These are phyloP conservation scores for Piezodorus guildinii DNA, from an alignment of 1,140 invertebrate species.

Conservation along the genomic window DNA sequence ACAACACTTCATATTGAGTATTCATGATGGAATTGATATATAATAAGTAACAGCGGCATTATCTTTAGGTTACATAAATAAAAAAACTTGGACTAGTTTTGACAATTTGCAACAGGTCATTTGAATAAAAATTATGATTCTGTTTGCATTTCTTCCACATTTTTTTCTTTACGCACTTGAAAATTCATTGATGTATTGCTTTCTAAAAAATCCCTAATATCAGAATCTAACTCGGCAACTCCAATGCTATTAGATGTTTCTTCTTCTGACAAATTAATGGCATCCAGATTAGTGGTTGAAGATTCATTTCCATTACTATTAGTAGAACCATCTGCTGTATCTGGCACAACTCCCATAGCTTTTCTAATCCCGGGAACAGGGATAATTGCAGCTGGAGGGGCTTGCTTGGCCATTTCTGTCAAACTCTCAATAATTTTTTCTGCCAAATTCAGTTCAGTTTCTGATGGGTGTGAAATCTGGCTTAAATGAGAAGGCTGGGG, in stretches of 20 bases:
- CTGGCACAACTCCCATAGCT: slow-evolving; percentile 63
- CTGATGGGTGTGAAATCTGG: slow-evolving; percentile 52
- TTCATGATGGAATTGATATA: no score
- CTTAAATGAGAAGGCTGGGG: slow-evolving; percentile 64
- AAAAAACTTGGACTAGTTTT: no score
- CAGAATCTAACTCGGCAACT: neutral
- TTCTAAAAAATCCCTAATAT: slow-evolving; percentile 2
- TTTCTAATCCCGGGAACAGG: slow-evolving; percentile 57
- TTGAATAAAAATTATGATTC: neutral
- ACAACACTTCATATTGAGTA: no score
- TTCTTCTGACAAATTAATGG: neutral
- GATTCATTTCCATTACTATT: neutral
- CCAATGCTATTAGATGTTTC: neutral
- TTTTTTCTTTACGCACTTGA: neutral
- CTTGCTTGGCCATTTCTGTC: slow-evolving; percentile 63
- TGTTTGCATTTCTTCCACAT: neutral
- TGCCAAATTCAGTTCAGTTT: slow-evolving; percentile 48
- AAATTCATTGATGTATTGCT: neutral
- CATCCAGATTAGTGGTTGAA: neutral
- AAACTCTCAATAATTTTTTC: slow-evolving; percentile 68
- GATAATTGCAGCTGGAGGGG: slow-evolving; percentile 60
- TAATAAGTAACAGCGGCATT: no score
- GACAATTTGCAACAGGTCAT: no score
- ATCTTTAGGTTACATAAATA: no score
- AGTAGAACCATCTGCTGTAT: slow-evolving; percentile 12